Base-by-base conservation (phyloP, 2,888 invertebrate species). In the Drosophila pegasa region DNA sequence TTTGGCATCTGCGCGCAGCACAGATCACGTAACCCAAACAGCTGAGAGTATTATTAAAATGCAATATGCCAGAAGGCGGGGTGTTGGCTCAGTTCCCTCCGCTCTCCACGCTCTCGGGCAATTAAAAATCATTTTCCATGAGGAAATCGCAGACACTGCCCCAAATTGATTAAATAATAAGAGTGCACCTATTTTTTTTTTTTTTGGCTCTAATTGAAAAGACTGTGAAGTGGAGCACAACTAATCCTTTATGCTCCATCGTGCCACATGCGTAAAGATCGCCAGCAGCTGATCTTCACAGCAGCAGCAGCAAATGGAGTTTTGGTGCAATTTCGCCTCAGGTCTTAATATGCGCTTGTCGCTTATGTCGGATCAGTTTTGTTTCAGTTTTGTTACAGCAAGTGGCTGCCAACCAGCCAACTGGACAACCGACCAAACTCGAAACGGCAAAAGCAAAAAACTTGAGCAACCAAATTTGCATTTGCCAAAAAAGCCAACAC, bases 61-160 rank as follows among this genome's bases (percentile, higher is more conserved):
- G 80, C 82, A 77, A 79, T 77, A 69, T 64, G 71, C 76, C 62
- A 58, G 75, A 59, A 65, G 78, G 71, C 78, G 71, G 38, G 22
- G 29, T 33, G 76, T 77, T 84, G 58, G 50, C 65, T 55, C 66
- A 75, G 33, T 45, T 35, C 12, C 54, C 20, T 48, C 20, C n/a
- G 29, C 61, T 67, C 50, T 25, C 10, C n/a, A 10, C 14, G 0
- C 14, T 14, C 45, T 6, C 16, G 47, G 47, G 78, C 88, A 84
- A 88, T 86, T 84, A 84, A 84, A 84, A 84, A 75, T 58, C 80
- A 80, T 88, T 84, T 82, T 84, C 77, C 75, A 80, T 72, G 64
- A 81, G 88, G 82, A 83, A 87, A 83, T 76, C 47, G 63, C 67
- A 20, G 67, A 16, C 51, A 59, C 48, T 58, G 57, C 63, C 67